These are phyloP conservation scores for Drosophila dives DNA, from an alignment of 2,888 invertebrate species.

Conservation along the genomic window DNA sequence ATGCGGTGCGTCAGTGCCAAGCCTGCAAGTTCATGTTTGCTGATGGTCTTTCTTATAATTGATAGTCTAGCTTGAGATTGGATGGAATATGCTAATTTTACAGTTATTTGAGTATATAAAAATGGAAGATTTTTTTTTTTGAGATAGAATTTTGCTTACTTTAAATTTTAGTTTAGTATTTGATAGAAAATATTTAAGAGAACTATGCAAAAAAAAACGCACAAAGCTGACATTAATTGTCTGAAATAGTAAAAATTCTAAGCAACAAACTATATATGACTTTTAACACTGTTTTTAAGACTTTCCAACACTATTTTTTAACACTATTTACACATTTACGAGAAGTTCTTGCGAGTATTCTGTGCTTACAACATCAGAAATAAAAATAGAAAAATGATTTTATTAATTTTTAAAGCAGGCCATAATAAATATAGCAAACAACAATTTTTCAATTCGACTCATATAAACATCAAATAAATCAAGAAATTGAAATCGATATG, in stretches of 20 bases:
- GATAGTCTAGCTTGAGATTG: slow-evolving; percentile 51
- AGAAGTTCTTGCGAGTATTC: no score
- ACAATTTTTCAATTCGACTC: background rate
- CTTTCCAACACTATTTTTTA: background rate
- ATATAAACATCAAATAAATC: background rate
- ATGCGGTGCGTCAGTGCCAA: slow-evolving; percentile 36
- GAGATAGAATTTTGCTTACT: no score
- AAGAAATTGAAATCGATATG: slow-evolving; percentile 1
- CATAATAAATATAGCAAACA: background rate
- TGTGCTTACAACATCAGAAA: background rate
- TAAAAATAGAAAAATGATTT: background rate
- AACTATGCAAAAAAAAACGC: background rate
- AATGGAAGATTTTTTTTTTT: background rate
- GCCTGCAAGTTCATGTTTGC: slow-evolving; percentile 9
- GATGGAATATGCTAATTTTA: slow-evolving; percentile 23
- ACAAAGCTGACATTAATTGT: background rate
- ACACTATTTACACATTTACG: background rate
- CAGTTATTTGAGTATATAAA: background rate
- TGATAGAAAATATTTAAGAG: background rate
- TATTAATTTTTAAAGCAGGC: background rate
- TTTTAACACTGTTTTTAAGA: background rate
- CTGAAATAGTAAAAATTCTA: background rate
- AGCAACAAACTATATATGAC: background rate
- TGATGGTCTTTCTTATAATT: slow-evolving; percentile 40
- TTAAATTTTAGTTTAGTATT: background rate